Base-by-base conservation (phyloP, 1,140 invertebrate genomes). In the Solen grandis region DNA sequence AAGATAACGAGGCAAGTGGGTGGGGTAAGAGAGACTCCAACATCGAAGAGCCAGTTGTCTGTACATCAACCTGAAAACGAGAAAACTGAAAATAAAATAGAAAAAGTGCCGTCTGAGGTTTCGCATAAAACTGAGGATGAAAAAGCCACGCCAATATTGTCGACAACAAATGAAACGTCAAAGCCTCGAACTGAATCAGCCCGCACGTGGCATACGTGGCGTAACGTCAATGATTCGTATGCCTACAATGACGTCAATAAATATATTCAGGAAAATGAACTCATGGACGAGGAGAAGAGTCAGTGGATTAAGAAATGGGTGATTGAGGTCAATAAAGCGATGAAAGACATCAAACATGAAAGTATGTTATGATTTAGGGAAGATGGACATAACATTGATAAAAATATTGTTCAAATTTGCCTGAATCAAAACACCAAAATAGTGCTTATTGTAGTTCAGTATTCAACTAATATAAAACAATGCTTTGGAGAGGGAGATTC, bases 211-310 rank as follows among this genome's bases (percentile, higher is more conserved):
- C 81, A 82, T 70, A 90, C 89, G 14, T 90, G 88, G 88, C 81
- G 89, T 54, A 86, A 85, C 70, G 84, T 86, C 29, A 89, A 90
- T 66, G 85, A 89, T 22, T 90, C 89, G 0, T 86, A 89, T 68
- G 89, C 89, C 1, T 90, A 90, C 70, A 85, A 82, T 50, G 85
- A 90, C 78, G 89, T 90, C 4, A 84, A 82, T 35, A 87, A 88
- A 68, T 90, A 90, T 57, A 90, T 90, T 16, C 70, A 86, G 22
- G 89, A 90, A 16, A 90, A 90, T 72, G 89, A 90, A 70, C 73
- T 90, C 10, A 87, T 90, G 86, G 82, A 83, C 2, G 73, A 75
- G 2, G 87, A 89, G 31, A 88, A 89, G 63, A 78, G 82, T 52
- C 59, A 75, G 1, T 87, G 85, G 84, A 90, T 90, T 62, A 74